Conservation (phyloP, 2,888 invertebrate species). For the Thereva unica region DNA sequence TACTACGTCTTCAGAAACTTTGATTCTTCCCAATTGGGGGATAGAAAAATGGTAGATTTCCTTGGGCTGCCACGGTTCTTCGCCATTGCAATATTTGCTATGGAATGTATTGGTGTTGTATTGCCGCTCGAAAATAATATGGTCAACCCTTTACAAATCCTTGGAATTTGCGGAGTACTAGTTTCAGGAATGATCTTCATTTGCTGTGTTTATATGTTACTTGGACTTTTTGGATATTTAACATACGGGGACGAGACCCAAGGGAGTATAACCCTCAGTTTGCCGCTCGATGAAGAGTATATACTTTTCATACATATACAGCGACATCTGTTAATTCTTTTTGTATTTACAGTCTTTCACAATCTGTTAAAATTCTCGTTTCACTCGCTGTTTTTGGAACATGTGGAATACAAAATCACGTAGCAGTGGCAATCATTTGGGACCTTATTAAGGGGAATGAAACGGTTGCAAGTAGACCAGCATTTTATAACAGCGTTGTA, state of each 20-base stretch:
- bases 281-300: conserved; percentile 69
- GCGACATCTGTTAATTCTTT: conserved; percentile 40
- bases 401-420: conserved; percentile 95
- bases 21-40: conserved; percentile 58
- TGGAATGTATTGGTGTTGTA: conserved; percentile 95
- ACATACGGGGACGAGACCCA: conserved; percentile 71
- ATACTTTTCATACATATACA: conserved; percentile 46
- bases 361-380: conserved; percentile 83
- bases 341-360: conserved; percentile 72
- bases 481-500: conserved; percentile 75
- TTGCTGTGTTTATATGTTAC: conserved; percentile 80
- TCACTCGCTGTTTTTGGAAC: conserved; percentile 91
- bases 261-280: conserved; percentile 84
- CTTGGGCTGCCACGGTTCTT: conserved; percentile 81
- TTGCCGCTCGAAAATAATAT: conserved; percentile 95
- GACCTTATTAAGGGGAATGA: conserved; percentile 71
- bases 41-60: conserved; percentile 56
- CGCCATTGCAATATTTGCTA: conserved; percentile 94
- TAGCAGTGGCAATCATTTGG: conserved; percentile 92
- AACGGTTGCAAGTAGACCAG: conserved; percentile 66
- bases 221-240: conserved; percentile 90
- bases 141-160: conserved; percentile 82
- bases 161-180: conserved; percentile 81
- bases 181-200: conserved; percentile 91
- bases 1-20: conserved; percentile 77